phyloP scores from a whole-genome alignment of 2,888 invertebrate genomes.

The Charanyca ferruginea region DNA sequence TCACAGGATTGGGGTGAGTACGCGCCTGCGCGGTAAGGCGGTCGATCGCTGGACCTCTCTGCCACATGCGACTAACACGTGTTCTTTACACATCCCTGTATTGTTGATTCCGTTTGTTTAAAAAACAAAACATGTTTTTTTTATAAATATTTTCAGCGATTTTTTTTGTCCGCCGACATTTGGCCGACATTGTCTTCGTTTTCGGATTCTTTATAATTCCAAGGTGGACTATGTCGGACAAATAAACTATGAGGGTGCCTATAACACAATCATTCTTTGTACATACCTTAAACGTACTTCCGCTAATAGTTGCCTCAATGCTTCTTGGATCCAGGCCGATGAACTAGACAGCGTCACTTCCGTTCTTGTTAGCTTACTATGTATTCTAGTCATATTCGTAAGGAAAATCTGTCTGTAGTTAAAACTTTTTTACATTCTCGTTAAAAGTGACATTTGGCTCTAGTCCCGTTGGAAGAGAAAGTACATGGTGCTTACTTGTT shows the following conservation, averaged over 20 bases:
- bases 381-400: constrained; percentile 38
- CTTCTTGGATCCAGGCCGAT: constrained; percentile 83
- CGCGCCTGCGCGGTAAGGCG: constrained; percentile 84
- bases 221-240: constrained; percentile 29
- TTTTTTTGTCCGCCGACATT: not conserved
- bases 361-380: constrained; percentile 72
- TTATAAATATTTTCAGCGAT: not conserved
- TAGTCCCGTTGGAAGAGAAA: constrained; percentile 57
- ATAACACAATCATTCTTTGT: constrained; percentile 62
- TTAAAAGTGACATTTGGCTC: constrained; percentile 57
- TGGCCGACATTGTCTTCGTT: constrained; percentile 2
- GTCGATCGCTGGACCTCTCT: constrained; percentile 79
- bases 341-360: constrained; percentile 85
- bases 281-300: constrained; percentile 76
- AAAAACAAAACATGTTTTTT: constrained; percentile 22
- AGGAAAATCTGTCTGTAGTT: constrained; percentile 43
- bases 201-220: constrained; percentile 11
- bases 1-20: constrained; percentile 73
- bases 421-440: constrained; percentile 46
- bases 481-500: constrained; percentile 42
- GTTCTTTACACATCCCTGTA: constrained; percentile 62
- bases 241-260: constrained; percentile 57
- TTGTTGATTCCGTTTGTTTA: constrained; percentile 45
- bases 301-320: constrained; percentile 76
- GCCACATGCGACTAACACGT: constrained; percentile 85